Conservation (phyloP, 2,888 invertebrate species). For the Drosophila leonis region DNA sequence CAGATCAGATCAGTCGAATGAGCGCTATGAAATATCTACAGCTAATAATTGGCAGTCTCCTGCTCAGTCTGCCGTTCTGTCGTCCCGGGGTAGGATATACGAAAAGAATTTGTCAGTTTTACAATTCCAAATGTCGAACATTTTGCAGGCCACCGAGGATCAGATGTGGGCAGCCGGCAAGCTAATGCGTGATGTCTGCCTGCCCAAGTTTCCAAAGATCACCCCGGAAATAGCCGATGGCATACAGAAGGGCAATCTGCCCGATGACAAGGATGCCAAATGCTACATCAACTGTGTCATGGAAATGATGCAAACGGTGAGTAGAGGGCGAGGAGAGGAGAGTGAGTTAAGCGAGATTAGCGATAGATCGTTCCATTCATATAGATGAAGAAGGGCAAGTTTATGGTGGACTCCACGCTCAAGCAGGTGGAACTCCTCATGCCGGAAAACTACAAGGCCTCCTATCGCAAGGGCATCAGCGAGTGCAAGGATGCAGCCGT, state of each 20-base stretch:
- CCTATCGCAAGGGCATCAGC: slow-evolving; percentile 73
- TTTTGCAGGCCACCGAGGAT: slow-evolving; percentile 85
- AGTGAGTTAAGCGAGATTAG: neutral
- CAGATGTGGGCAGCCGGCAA: slow-evolving; percentile 88
- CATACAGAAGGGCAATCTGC: slow-evolving; percentile 77
- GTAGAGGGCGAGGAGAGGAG: slow-evolving; percentile 12
- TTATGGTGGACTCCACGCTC: slow-evolving; percentile 79
- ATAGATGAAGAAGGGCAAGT: slow-evolving; percentile 85
- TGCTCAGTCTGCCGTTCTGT: slow-evolving; percentile 35
- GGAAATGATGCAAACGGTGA: slow-evolving; percentile 87
- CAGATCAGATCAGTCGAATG: slow-evolving; percentile 1
- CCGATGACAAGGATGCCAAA: slow-evolving; percentile 83
- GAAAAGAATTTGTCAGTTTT: neutral
- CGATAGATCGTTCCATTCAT: neutral
- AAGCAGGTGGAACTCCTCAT: slow-evolving; percentile 84
- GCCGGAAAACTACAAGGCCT: slow-evolving; percentile 82
- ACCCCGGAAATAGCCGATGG: slow-evolving; percentile 76
- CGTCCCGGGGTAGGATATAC: slow-evolving; percentile 32
- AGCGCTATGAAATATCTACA: slow-evolving; percentile 33
- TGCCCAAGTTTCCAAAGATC: slow-evolving; percentile 87
- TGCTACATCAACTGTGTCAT: slow-evolving; percentile 87
- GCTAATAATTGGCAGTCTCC: slow-evolving; percentile 15
- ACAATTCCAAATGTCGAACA: too few species aligned
- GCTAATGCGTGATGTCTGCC: slow-evolving; percentile 88
- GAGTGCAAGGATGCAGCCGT: slow-evolving; percentile 78